Evolutionary conservation across 2,888 invertebrate species (phyloP).

Genomic region (Hecatera dysodea): DNA sequence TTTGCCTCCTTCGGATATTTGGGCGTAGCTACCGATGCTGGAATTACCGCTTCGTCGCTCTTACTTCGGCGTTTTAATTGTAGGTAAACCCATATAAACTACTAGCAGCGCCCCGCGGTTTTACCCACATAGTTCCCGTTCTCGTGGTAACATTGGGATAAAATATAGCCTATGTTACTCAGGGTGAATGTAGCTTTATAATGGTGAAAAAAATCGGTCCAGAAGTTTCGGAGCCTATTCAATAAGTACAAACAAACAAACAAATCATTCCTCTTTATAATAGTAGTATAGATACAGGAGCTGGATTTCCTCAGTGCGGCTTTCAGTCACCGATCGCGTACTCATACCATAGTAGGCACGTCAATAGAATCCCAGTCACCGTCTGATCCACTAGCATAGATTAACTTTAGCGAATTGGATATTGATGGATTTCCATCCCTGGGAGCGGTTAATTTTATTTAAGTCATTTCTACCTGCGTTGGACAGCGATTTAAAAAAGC

Average conservation of each 20-base stretch:
- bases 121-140: too few relatives aligned
- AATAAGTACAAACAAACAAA: too few relatives aligned
- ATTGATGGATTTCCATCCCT: conserved; percentile 40
- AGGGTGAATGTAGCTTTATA: too few relatives aligned
- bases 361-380: conserved; percentile 38
- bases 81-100: conserved; percentile 20
- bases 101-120: too few relatives aligned
- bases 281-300: too few relatives aligned
- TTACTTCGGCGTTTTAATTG: conserved; percentile 22
- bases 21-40: conserved; percentile 3
- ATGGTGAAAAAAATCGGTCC: too few relatives aligned
- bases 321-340: conserved; percentile 32
- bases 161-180: too few relatives aligned
- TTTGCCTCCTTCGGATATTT: conserved; percentile 20
- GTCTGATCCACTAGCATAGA: conserved; percentile 49
- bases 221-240: too few relatives aligned
- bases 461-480: conserved; percentile 9
- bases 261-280: too few relatives aligned
- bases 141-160: too few relatives aligned
- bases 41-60: conserved; percentile 22
- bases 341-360: conserved; percentile 31
- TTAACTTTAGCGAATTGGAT: conserved; percentile 48
- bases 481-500: conserved; percentile 7
- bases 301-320: conserved; percentile 19
- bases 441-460: conserved; percentile 31